Conservation (phyloP, 2,113 vertebrate species). For the Odocoileus virginianus region DNA sequence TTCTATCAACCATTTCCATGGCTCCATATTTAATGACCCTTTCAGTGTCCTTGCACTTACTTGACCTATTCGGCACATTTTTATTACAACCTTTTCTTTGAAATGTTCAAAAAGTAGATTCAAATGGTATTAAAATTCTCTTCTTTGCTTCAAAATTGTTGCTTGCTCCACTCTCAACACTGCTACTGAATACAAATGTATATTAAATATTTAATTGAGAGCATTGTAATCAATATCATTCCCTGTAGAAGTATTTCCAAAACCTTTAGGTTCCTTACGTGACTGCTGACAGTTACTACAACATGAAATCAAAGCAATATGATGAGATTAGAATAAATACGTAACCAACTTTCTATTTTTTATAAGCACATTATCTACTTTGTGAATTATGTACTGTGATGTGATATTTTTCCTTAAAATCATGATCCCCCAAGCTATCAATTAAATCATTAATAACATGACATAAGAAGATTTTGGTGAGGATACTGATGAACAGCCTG, state of each 20-base stretch:
- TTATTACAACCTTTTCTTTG: neutral
- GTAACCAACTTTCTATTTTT: neutral
- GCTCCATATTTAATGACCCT: neutral
- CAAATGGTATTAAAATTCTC: neutral
- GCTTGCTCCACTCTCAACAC: neutral
- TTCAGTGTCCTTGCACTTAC: neutral
- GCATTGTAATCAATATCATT: neutral
- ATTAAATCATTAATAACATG: neutral
- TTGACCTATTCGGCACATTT: neutral
- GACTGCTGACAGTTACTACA: neutral
- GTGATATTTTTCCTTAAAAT: neutral
- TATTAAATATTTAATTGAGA: neutral
- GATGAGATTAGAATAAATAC: neutral
- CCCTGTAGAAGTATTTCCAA: neutral
- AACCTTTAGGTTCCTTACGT: neutral
- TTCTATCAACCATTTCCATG: neutral
- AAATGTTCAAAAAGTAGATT: neutral
- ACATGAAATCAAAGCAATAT: neutral
- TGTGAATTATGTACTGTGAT: neutral
- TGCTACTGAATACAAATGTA: neutral
- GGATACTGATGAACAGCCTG: neutral
- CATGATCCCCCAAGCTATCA: neutral
- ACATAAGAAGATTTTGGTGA: neutral
- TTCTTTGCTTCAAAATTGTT: neutral
- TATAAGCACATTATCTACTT: neutral